A percentile compares a stretch with the other conserved stretches of the same genome.
Conservation (phyloP, 2,888 invertebrate species). For the Anorthoa munda region DNA sequence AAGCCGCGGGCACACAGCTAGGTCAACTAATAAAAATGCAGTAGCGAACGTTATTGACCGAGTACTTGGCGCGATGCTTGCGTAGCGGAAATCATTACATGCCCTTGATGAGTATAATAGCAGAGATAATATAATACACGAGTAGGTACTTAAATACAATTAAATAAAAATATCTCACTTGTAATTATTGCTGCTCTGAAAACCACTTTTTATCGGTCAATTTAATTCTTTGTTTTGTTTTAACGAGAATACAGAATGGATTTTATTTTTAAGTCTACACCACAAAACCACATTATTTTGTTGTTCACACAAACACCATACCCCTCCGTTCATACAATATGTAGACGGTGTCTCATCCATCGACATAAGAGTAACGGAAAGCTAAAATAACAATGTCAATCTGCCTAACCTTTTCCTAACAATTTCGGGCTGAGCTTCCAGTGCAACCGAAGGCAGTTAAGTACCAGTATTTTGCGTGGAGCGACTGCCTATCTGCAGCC, state of each 20-base stretch:
- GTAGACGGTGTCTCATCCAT: too few species aligned
- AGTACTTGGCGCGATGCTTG: slow-evolving; percentile 9
- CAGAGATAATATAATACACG: slow-evolving; percentile 48
- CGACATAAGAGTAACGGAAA: too few species aligned
- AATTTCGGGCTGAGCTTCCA: too few species aligned
- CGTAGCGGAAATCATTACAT: slow-evolving; percentile 48
- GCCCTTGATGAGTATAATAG: slow-evolving; percentile 46
- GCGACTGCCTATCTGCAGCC: too few species aligned
- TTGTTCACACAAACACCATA: too few species aligned
- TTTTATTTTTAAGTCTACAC: background rate
- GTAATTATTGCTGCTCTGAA: background rate
- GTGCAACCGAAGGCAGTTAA: too few species aligned
- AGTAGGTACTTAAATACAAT: slow-evolving; percentile 4
- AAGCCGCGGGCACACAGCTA: too few species aligned
- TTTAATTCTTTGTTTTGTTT: background rate
- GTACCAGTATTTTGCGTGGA: too few species aligned
- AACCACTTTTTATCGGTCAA: background rate
- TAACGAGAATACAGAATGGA: background rate
- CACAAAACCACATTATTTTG: too few species aligned
- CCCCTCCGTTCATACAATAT: too few species aligned
- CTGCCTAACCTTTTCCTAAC: too few species aligned
- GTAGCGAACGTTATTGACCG: background rate
- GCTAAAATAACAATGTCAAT: too few species aligned
- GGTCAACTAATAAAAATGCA: slow-evolving; percentile 5
- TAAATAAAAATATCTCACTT: slow-evolving; percentile 36